These are phyloP conservation scores for Hydrophis major DNA, from an alignment of 2,797 vertebrate species.

Conservation along the genomic window DNA sequence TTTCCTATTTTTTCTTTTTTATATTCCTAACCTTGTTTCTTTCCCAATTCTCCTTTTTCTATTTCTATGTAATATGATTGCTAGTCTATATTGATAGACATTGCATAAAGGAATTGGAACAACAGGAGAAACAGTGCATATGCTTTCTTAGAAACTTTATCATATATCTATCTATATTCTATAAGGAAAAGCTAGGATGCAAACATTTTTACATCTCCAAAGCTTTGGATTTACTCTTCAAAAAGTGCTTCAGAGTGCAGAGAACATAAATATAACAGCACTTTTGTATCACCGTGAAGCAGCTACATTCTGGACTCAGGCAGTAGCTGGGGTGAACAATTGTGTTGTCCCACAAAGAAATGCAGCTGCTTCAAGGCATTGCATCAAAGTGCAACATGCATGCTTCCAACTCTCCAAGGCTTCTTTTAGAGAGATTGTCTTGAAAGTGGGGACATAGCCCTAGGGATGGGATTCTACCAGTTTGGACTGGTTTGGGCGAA, in stretches of 20 bases:
- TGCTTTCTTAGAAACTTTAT: neutral
- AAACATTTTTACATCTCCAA: neutral
- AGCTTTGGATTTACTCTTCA: neutral
- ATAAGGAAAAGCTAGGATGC: neutral
- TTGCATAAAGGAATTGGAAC: neutral
- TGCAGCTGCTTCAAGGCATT: neutral
- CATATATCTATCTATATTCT: neutral
- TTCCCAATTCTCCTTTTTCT: neutral
- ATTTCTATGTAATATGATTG: neutral
- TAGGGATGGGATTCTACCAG: too few relatives aligned
- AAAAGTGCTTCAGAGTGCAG: neutral
- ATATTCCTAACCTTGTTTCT: neutral
- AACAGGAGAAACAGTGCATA: neutral
- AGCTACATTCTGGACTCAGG: neutral
- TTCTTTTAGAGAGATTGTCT: neutral
- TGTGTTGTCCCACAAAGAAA: neutral
- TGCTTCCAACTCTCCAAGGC: neutral
- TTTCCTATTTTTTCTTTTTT: neutral
- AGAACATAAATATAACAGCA: neutral
- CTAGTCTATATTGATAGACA: neutral
- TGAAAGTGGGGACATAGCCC: neutral
- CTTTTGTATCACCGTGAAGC: neutral
- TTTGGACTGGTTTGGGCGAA: too few relatives aligned
- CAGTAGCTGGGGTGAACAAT: neutral
- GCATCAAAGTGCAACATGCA: neutral